Base-by-base conservation (phyloP, 2,888 invertebrate species). In the Craniophora ligustri region DNA sequence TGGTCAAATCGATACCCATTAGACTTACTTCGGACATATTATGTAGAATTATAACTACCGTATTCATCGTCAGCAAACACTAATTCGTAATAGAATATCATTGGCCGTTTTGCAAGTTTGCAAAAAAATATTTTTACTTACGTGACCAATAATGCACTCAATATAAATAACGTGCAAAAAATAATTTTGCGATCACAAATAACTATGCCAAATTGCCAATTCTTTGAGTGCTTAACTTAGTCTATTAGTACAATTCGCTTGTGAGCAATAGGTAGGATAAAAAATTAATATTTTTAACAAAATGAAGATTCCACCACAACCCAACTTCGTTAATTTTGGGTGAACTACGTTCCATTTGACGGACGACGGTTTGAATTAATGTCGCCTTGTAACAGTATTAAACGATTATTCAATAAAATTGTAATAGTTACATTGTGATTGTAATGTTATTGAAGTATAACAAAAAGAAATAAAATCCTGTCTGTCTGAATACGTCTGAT, bases 31-130 rank as follows among this genome's bases (percentile, higher is more conserved):
- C 14, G n/a, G 28, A 18, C 1, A 3, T n/a, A 5, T 0, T 10
- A 26, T 16, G 34, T 21, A 31, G n/a, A 42, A 10, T 4, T 11
- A 45, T 4, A 45, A 41, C n/a, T 15, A 11, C n/a, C n/a, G n/a
- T n/a, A 23, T n/a, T 5, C 31, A 8, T n/a, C 10, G 13, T 18
- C 30, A 10, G 2, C 8, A 18, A 10, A 3, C 28, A 11, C 4
- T 14, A 39, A 15, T 26, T 26, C 4, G 2, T 28, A 16, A 21
- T n/a, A 6, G 11, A 30, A 32, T 44, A 40, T 16, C n/a, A 45
- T 21, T 32, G 65, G 71, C 72, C 76, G 71, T 75, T 76, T 75
- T 76, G 75, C 77, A 75, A 78, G 67, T 61, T 47, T 71, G 48
- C 54, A 58, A 61, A 15, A 69, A 58, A 56, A 57, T 47, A 42